phyloP scores from a whole-genome alignment of 2,888 invertebrate species.

The Anarsia innoxiella region DNA sequence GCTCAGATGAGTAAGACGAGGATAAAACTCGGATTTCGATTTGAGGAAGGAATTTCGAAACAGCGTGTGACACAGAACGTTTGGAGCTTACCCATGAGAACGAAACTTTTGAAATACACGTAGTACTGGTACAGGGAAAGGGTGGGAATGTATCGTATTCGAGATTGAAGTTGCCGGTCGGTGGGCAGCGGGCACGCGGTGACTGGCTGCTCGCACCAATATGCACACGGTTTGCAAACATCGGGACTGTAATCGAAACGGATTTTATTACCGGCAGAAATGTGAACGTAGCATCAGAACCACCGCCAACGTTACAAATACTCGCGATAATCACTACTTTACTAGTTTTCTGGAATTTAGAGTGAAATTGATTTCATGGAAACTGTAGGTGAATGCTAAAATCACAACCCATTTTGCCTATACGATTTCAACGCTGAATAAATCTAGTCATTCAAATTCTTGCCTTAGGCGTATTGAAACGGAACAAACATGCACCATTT shows the following conservation, averaged over 20 bases:
- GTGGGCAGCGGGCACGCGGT: conserved; percentile 22
- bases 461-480: too few species aligned
- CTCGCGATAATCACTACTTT: too few species aligned
- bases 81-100: conserved; percentile 8
- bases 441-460: too few species aligned
- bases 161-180: conserved; percentile 35
- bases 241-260: conserved; percentile 30
- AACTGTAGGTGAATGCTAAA: too few species aligned
- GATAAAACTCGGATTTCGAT: not conserved
- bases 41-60: conserved; percentile 2
- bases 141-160: conserved; percentile 31
- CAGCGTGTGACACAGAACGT: conserved; percentile 3
- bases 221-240: conserved; percentile 25
- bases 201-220: conserved; percentile 11
- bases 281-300: conserved; percentile 26
- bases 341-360: too few species aligned
- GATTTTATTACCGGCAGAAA: conserved; percentile 29
- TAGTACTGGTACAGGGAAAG: conserved; percentile 21
- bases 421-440: too few species aligned
- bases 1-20: not conserved
- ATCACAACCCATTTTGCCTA: too few species aligned
- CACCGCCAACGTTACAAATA: too few species aligned
- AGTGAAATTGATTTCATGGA: too few species aligned
- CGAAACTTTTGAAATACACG: conserved; percentile 8
- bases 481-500: too few species aligned